Percentiles rank a stretch among this genome's conserved stretches.
These are phyloP conservation scores for Brachionus asplanchnoidis DNA, from an alignment of 1,140 invertebrate genomes.

Conservation along the genomic window DNA sequence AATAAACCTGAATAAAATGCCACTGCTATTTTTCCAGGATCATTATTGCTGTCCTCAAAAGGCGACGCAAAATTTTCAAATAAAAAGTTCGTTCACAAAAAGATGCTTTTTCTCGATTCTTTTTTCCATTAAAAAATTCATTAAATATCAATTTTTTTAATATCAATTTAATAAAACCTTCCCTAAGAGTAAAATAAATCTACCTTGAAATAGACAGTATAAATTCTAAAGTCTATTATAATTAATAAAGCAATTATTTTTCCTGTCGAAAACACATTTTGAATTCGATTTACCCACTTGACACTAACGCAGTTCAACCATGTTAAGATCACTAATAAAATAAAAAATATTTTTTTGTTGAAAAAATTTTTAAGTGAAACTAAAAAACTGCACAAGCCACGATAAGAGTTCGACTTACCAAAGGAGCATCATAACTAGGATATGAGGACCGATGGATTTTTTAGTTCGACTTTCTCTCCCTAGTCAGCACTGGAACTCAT, in stretches of 20 bases:
- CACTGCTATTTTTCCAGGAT: conserved; percentile 81
- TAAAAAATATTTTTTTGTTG: neutral
- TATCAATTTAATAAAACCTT: neutral
- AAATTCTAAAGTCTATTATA: conserved; percentile 52
- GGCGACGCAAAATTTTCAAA: conserved; percentile 73
- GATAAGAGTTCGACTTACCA: neutral
- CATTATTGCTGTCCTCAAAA: conserved; percentile 79
- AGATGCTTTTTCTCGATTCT: no score
- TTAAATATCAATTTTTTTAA: no score
- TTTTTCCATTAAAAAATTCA: no score
- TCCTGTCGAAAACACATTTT: conserved; percentile 54
- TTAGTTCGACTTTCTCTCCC: conserved; percentile 12
- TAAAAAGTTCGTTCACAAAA: neutral
- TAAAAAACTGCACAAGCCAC: conserved; percentile 26
- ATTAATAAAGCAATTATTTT: conserved; percentile 53
- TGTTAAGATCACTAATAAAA: conserved; percentile 50
- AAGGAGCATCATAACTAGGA: conserved; percentile 45
- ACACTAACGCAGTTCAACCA: conserved; percentile 55
- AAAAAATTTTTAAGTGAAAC: neutral
- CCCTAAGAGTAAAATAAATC: neutral
- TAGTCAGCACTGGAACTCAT: neutral
- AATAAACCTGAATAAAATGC: conserved; percentile 98
- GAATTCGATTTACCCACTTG: conserved; percentile 52
- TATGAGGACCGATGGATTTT: conserved; percentile 57
- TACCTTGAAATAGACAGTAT: conserved; percentile 13